These are phyloP conservation scores for Salticus scenicus DNA, from an alignment of 2,888 invertebrate genomes.

Conservation along the genomic window DNA sequence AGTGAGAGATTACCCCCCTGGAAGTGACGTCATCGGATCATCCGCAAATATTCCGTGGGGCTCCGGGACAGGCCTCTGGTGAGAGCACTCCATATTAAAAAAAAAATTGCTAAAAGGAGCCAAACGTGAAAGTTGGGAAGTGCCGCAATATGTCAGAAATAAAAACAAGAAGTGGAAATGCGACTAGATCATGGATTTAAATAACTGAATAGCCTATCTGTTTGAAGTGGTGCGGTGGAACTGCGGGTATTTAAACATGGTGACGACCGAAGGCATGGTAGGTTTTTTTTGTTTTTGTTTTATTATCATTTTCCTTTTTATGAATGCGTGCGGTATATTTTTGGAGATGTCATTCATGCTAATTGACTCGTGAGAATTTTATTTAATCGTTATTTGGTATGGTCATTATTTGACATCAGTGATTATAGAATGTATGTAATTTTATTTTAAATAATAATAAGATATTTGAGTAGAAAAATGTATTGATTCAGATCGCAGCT, in stretches of 20 bases:
- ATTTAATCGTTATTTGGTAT: too few species aligned
- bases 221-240: not conserved
- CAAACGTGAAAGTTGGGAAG: not conserved
- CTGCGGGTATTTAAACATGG: not conserved
- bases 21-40: not conserved
- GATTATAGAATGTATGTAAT: too few species aligned
- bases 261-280: slow-evolving; percentile 4
- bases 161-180: not conserved
- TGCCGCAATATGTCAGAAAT: not conserved
- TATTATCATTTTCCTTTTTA: not conserved
- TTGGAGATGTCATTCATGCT: too few species aligned
- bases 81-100: not conserved
- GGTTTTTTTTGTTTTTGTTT: not conserved
- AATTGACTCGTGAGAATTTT: too few species aligned
- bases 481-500: too few species aligned
- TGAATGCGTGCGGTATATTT: too few species aligned
- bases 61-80: not conserved
- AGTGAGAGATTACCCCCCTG: not conserved
- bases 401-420: too few species aligned
- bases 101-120: not conserved
- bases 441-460: too few species aligned
- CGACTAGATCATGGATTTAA: slow-evolving; percentile 9
- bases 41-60: not conserved
- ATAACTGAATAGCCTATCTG: not conserved
- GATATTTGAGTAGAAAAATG: too few species aligned